phyloP scores from a whole-genome alignment of 2,888 invertebrate genomes.

The Bombyx huttoni region DNA sequence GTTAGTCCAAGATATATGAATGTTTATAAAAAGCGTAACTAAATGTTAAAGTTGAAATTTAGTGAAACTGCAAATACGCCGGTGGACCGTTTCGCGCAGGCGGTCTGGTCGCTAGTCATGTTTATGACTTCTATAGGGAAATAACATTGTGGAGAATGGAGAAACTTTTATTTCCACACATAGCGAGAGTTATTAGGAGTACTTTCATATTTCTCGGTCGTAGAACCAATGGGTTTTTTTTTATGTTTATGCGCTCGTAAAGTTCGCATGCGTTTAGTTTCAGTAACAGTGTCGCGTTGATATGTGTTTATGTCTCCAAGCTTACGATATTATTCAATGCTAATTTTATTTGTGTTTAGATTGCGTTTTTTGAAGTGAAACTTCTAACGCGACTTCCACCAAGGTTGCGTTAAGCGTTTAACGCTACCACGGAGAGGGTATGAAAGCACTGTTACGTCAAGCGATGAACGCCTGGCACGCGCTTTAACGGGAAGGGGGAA shows the following conservation, averaged over 20 bases:
- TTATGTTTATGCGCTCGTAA: slow-evolving; percentile 66
- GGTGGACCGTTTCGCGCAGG: slow-evolving; percentile 10
- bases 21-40: background rate
- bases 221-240: slow-evolving; percentile 61
- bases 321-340: background rate
- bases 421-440: no score
- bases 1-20: no score
- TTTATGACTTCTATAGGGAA: slow-evolving; percentile 71
- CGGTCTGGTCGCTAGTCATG: slow-evolving; percentile 26
- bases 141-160: slow-evolving; percentile 61
- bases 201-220: slow-evolving; percentile 58
- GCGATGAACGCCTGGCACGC: no score
- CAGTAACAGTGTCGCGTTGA: slow-evolving; percentile 44
- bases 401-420: no score
- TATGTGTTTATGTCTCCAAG: slow-evolving; percentile 38
- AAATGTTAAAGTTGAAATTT: background rate
- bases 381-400: no score
- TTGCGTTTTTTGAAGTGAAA: no score
- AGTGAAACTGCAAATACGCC: slow-evolving; percentile 2
- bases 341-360: background rate
- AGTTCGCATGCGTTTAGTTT: slow-evolving; percentile 51
- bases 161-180: slow-evolving; percentile 63
- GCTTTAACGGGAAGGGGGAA: no score
- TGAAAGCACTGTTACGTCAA: no score
- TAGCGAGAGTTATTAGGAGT: slow-evolving; percentile 44